phyloP scores from a whole-genome alignment of 2,113 vertebrate genomes.

The Dicrurus megarhynchus region DNA sequence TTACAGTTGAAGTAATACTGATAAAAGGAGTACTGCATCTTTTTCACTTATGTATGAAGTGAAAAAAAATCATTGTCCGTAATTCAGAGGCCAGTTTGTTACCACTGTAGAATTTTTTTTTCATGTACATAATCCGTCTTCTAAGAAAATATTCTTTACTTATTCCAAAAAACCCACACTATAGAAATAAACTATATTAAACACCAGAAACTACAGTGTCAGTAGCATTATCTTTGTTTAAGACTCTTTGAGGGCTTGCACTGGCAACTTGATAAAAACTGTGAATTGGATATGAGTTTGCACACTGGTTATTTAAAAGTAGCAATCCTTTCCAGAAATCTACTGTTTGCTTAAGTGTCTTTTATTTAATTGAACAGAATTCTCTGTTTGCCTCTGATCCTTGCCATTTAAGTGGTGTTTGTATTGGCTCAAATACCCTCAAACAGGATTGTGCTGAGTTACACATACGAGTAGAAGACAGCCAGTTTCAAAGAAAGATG shows the following conservation, averaged over 20 bases:
- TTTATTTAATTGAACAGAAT: conserved; percentile 23
- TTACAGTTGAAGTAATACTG: neutral
- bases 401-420: conserved; percentile 14
- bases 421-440: neutral
- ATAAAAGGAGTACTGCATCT: neutral
- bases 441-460: neutral
- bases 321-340: neutral
- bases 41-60: neutral
- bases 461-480: neutral
- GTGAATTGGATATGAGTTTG: neutral
- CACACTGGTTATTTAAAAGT: neutral
- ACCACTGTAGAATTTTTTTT: neutral
- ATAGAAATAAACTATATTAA: neutral
- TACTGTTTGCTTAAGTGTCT: conserved; percentile 22
- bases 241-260: neutral
- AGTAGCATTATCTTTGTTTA: neutral
- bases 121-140: neutral
- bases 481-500: neutral
- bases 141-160: neutral
- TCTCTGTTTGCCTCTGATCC: conserved; percentile 22
- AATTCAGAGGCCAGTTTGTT: neutral
- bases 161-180: neutral
- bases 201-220: neutral
- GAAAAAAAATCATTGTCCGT: neutral
- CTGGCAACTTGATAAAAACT: neutral